Conservation (phyloP, 2,113 vertebrate species). For the Chlorodrepanis virens region DNA sequence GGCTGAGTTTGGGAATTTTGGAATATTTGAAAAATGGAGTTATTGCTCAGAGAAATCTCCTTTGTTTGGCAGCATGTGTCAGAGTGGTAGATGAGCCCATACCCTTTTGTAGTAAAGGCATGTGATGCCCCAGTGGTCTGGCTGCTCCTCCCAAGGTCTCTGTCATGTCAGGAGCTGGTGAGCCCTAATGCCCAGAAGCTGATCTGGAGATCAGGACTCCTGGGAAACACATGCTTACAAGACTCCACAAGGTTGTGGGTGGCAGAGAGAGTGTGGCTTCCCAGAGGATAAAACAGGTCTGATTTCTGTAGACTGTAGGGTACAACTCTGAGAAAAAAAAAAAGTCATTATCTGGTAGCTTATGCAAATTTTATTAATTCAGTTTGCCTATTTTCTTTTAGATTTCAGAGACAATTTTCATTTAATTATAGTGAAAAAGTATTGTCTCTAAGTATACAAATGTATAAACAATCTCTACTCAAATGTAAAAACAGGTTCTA, state of each 20-base stretch:
- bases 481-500: background rate
- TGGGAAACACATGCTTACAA: fast-evolving
- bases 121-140: fast-evolving
- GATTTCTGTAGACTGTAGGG: background rate
- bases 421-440: background rate
- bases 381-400: background rate
- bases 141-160: background rate
- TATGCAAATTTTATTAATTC: background rate
- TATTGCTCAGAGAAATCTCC: background rate
- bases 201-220: background rate
- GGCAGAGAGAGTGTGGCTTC: background rate
- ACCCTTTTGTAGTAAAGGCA: background rate
- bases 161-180: background rate
- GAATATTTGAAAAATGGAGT: background rate
- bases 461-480: background rate
- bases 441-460: background rate
- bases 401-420: background rate
- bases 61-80: background rate
- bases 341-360: background rate
- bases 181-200: background rate
- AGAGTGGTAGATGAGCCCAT: background rate
- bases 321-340: background rate
- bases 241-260: too few relatives aligned
- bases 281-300: background rate
- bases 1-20: background rate